Conservation (phyloP, 2,797 vertebrate species). For the Oreochromis grahami region DNA sequence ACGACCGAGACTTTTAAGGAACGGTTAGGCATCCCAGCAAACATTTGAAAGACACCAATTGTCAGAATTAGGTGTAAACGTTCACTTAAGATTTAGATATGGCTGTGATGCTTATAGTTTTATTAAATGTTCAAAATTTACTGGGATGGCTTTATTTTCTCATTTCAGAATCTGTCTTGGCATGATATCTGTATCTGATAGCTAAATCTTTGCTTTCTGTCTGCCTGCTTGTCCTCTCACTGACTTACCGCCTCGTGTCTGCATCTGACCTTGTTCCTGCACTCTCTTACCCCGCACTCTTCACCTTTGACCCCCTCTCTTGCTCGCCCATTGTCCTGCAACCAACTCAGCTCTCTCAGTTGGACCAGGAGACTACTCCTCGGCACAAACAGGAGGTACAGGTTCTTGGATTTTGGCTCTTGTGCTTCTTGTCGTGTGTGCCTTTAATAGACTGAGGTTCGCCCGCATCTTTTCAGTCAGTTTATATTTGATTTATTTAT, state of each 20-base stretch:
- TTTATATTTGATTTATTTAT: background rate
- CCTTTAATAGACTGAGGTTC: background rate
- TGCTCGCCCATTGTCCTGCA: conserved; percentile 39
- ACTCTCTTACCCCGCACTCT: conserved; percentile 34
- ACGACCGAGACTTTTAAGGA: background rate
- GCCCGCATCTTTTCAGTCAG: background rate
- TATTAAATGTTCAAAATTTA: background rate
- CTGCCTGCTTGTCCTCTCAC: conserved; percentile 18
- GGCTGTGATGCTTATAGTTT: background rate
- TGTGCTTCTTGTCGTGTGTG: background rate
- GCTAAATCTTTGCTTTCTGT: background rate
- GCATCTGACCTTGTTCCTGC: conserved; percentile 41
- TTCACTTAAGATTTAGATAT: background rate
- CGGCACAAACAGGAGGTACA: conserved; percentile 98
- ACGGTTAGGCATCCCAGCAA: conserved; percentile 19
- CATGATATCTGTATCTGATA: background rate
- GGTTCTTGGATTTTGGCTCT: conserved; percentile 20
- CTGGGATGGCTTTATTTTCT: conserved; percentile 8
- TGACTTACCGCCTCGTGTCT: conserved; percentile 47
- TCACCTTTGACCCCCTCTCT: conserved; percentile 27
- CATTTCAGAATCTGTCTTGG: background rate
- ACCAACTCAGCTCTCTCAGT: conserved; percentile 80
- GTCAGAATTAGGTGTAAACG: background rate
- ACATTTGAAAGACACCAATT: background rate
- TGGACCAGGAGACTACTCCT: conserved; percentile 92